Conservation (phyloP, 2,888 invertebrate species). For the Lomographa bimaculata region DNA sequence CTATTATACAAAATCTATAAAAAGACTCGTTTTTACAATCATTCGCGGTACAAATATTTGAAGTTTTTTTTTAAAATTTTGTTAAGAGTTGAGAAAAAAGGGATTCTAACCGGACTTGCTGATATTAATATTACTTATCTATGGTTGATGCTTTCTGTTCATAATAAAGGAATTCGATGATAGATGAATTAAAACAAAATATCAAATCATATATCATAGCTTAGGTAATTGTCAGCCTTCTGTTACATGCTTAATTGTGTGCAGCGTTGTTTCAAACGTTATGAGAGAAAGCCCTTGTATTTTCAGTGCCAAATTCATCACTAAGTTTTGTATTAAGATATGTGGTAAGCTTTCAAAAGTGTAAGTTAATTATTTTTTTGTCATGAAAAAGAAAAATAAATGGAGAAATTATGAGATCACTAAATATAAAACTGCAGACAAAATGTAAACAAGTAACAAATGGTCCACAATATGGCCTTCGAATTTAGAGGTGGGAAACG, state of each 20-base stretch:
- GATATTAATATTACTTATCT: too few species aligned
- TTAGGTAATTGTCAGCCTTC: constrained; percentile 52
- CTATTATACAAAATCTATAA: too few species aligned
- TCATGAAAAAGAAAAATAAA: constrained; percentile 55
- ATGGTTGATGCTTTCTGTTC: too few species aligned
- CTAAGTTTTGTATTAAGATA: too few species aligned
- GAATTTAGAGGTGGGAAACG: constrained; percentile 48
- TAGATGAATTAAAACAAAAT: constrained; percentile 21
- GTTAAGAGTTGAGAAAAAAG: too few species aligned
- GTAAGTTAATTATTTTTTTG: too few species aligned
- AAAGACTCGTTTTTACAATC: too few species aligned
- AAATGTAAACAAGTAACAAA: constrained; percentile 74
- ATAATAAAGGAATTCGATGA: constrained; percentile 22
- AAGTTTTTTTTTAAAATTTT: too few species aligned
- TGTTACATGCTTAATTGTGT: constrained; percentile 42
- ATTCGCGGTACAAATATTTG: too few species aligned
- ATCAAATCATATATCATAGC: constrained; percentile 40
- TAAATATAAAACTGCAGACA: constrained; percentile 62
- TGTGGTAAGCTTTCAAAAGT: too few species aligned
- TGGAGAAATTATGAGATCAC: constrained; percentile 74
- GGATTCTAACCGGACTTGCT: too few species aligned
- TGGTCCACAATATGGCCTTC: constrained; percentile 53
- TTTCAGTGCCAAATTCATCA: constrained; percentile 36
- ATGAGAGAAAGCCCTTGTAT: constrained; percentile 39
- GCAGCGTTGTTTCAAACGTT: constrained; percentile 42